phyloP scores from a whole-genome alignment of 2,797 vertebrate species.

The Acridotheres tristis region DNA sequence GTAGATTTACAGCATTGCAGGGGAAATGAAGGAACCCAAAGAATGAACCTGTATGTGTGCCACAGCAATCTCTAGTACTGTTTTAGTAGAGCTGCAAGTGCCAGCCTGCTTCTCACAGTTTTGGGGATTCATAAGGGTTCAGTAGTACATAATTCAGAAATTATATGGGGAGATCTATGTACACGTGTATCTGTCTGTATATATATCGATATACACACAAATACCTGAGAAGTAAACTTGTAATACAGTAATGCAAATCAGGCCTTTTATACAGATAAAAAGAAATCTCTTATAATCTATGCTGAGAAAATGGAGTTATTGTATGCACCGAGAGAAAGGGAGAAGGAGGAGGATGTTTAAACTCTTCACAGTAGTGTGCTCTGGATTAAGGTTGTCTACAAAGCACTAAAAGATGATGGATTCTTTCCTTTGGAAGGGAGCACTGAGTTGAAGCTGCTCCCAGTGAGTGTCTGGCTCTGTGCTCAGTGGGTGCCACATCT shows the following conservation, averaged over 20 bases:
- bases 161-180: neutral
- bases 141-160: neutral
- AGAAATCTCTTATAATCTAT: neutral
- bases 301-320: neutral
- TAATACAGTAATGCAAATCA: neutral
- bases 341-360: neutral
- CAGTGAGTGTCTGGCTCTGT: neutral
- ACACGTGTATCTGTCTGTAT: accelerated
- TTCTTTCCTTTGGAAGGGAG: neutral
- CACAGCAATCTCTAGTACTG: neutral
- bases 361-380: neutral
- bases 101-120: neutral
- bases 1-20: neutral
- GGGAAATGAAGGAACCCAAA: neutral
- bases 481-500: neutral
- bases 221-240: neutral
- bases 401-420: neutral
- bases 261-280: neutral
- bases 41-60: neutral
- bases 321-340: neutral
- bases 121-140: neutral
- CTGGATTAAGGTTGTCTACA: neutral
- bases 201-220: neutral
- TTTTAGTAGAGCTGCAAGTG: neutral
- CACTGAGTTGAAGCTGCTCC: neutral